Base-by-base conservation (phyloP, 2,113 vertebrate species). In the Sminthopsis crassicaudata region DNA sequence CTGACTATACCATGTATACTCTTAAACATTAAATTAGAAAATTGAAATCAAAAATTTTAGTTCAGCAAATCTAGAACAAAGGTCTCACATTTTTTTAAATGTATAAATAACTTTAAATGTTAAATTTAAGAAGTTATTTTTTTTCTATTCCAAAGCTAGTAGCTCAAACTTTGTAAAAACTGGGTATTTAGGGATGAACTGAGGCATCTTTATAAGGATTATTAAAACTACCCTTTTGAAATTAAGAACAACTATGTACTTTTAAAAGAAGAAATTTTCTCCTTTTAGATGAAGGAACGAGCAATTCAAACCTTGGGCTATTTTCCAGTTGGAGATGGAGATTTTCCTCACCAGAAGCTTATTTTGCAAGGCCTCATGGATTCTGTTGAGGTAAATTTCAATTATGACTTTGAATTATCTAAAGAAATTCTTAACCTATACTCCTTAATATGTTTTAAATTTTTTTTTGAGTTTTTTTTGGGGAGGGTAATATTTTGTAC, bases 341-440 rank as follows among this genome's bases (percentile, higher is more conserved):
- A 99, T 96, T 99, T 99, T 98, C 99, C 99, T 60, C 99, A 99
- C 94, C 99, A 99, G 98, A 99, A 99, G 96, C 99, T 99, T 84
- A 98, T 99, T 91, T 97, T 99, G 97, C 99, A 99, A 97, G 99
- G 99, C 94, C 99, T 99, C 94, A 99, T 99, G 99, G 99, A 99
- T 98, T 99, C 99, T 93, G 99, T 99, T 92, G 99, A 99, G 99
- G 99, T 99, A 94, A 98, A 98, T 91, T 96, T 88, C 24, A 94
- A 57, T 94, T 96, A 92, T 46, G 96, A 26, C 91, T 67, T 92
- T 76, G 60, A 76, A 76, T 76, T 14, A 19, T 76, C 60, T 76
- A 76, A 76, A n/a, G 12, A n/a, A 76, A 36, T 76, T 76, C 14
- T 76, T 76, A 76, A n/a, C 14, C 60, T n/a, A 5, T 16, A 3